Percentiles rank a stretch among this genome's conserved stretches.
Conservation (phyloP, 2,888 invertebrate genomes). For the Stratiomys singularior region DNA sequence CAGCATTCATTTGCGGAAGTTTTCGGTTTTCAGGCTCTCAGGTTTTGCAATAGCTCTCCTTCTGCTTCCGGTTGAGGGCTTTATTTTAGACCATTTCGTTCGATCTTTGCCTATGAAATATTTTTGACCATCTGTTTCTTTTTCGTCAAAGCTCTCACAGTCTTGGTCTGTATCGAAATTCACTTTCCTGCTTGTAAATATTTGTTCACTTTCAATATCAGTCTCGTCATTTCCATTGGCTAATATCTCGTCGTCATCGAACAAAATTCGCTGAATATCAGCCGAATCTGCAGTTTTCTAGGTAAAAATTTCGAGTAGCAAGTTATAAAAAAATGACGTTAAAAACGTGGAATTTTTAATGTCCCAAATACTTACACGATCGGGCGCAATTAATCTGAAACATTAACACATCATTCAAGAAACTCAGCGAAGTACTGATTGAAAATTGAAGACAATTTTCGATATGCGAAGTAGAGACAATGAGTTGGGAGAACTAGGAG, state of each 20-base stretch:
- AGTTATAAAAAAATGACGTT: not conserved
- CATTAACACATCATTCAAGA: not conserved
- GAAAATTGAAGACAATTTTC: constrained; percentile 8
- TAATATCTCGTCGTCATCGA: constrained; percentile 11
- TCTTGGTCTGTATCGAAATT: constrained; percentile 21
- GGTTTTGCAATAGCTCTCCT: constrained; percentile 14
- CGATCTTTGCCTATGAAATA: constrained; percentile 4
- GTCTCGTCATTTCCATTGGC: constrained; percentile 15
- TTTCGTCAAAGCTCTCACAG: constrained; percentile 5
- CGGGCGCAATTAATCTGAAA: not conserved
- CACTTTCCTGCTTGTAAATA: not conserved
- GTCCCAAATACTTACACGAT: not conserved
- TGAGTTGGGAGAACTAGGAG: no score
- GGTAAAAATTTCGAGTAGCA: constrained; percentile 13
- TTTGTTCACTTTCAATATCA: no score
- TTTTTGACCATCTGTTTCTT: not conserved
- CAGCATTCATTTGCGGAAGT: constrained; percentile 16
- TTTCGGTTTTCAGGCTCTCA: not conserved
- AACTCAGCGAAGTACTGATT: constrained; percentile 12
- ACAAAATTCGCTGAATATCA: constrained; percentile 23
- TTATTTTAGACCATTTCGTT: constrained; percentile 23
- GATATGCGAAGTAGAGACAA: constrained; percentile 12
- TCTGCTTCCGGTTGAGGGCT: not conserved
- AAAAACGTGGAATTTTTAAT: no score
- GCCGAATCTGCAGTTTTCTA: constrained; percentile 8